phyloP scores from a whole-genome alignment of 2,113 vertebrate species.

The Malaclemys terrapin region DNA sequence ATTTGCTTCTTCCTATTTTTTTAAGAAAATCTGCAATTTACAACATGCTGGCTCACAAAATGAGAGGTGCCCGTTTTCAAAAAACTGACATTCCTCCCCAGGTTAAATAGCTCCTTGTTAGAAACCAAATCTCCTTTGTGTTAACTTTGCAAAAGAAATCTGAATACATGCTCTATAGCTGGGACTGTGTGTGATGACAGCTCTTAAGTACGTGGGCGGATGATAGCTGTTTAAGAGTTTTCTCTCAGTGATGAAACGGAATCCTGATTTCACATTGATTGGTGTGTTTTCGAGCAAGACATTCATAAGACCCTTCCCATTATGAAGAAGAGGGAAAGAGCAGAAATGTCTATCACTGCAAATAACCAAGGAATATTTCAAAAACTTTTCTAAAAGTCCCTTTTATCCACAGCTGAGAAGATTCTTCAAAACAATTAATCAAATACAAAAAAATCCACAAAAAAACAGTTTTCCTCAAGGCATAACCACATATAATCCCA shows the following conservation, averaged over 20 bases:
- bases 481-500: background rate
- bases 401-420: background rate
- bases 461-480: background rate
- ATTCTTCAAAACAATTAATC: background rate
- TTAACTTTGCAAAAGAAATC: conserved; percentile 4
- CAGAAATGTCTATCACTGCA: background rate
- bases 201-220: background rate
- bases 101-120: conserved; percentile 18
- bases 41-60: background rate
- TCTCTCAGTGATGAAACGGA: background rate
- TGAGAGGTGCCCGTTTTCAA: background rate
- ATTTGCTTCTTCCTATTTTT: background rate
- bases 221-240: background rate
- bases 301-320: background rate
- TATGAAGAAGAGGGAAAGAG: background rate
- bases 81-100: background rate
- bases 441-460: background rate
- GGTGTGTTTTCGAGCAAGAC: background rate
- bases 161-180: background rate
- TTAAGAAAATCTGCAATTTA: background rate
- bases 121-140: background rate
- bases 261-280: background rate
- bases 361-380: background rate
- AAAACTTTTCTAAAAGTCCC: background rate
- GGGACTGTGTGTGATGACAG: background rate